Evolutionary conservation across 2,888 invertebrate species (phyloP).

Genomic region (Xylota segnis): DNA sequence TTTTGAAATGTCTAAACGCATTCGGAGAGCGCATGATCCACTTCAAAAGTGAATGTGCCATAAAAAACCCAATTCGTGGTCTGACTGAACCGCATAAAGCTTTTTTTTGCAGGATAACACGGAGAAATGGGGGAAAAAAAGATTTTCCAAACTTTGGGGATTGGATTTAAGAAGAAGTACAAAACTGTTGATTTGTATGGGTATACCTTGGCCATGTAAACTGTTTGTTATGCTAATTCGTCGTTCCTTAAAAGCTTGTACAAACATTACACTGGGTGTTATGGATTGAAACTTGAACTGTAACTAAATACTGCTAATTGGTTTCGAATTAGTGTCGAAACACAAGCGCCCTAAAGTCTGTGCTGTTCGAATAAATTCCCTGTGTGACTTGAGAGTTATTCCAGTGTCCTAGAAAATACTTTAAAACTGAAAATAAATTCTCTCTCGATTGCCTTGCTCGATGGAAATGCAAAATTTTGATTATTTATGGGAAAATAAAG

Average conservation of each 20-base stretch:
- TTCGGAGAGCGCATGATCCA: slow-evolving; percentile 52
- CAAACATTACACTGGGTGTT: background rate
- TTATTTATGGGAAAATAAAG: slow-evolving; percentile 18
- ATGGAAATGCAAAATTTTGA: slow-evolving; percentile 16
- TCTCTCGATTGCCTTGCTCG: background rate
- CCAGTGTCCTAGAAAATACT: background rate
- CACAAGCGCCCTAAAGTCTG: slow-evolving; percentile 12
- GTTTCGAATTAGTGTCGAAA: background rate
- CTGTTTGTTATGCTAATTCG: slow-evolving; percentile 47
- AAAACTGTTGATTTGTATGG: slow-evolving; percentile 25
- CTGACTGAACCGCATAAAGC: slow-evolving; percentile 24
- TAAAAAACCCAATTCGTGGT: slow-evolving; percentile 36
- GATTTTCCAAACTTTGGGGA: background rate
- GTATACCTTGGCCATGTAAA: background rate
- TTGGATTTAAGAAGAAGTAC: background rate
- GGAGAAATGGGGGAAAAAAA: background rate
- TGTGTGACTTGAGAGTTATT: slow-evolving; percentile 1
- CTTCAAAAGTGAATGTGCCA: slow-evolving; percentile 41
- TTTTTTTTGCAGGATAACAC: slow-evolving; percentile 19
- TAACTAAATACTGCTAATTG: background rate
- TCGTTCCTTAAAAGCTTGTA: slow-evolving; percentile 48
- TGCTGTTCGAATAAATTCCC: background rate
- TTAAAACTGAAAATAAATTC: slow-evolving; percentile 25
- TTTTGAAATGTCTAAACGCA: slow-evolving; percentile 6
- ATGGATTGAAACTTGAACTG: background rate